phyloP scores from a whole-genome alignment of 2,113 vertebrate genomes.

The Rhipidura dahli region DNA sequence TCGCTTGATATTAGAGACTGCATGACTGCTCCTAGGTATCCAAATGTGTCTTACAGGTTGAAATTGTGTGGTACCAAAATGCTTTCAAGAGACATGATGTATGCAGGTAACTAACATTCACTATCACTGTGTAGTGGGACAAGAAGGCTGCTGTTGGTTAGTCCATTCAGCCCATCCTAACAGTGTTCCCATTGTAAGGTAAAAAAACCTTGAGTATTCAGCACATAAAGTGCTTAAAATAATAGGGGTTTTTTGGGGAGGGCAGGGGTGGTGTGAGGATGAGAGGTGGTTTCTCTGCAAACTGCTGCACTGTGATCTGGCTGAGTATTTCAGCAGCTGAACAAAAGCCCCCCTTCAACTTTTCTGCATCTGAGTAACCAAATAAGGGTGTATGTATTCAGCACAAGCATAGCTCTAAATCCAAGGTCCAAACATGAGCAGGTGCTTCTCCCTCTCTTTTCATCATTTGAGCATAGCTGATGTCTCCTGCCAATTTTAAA shows the following conservation, averaged over 20 bases:
- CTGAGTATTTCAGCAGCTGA: background rate
- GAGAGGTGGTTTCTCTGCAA: background rate
- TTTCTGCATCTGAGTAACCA: background rate
- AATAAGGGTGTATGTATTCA: background rate
- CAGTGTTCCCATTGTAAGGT: background rate
- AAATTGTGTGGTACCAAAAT: background rate
- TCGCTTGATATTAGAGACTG: background rate
- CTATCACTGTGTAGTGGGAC: background rate
- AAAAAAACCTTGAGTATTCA: background rate
- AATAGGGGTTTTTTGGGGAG: background rate
- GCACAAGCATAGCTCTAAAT: background rate
- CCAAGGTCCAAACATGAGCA: background rate
- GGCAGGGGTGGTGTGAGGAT: background rate
- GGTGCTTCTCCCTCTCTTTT: constrained; percentile 21
- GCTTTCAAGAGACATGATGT: background rate
- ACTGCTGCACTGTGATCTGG: background rate
- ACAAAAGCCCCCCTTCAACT: background rate
- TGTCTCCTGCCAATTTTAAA: constrained; percentile 10
- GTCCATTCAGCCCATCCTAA: background rate
- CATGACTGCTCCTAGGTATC: background rate
- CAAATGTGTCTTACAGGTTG: background rate
- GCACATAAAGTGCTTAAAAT: background rate
- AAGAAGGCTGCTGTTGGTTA: background rate
- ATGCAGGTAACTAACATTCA: background rate
- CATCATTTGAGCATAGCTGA: background rate